A percentile compares a stretch with the other conserved stretches of the same genome.
Conservation (phyloP, 1,140 invertebrate species). For the Thaumetopoea pityocampa region DNA sequence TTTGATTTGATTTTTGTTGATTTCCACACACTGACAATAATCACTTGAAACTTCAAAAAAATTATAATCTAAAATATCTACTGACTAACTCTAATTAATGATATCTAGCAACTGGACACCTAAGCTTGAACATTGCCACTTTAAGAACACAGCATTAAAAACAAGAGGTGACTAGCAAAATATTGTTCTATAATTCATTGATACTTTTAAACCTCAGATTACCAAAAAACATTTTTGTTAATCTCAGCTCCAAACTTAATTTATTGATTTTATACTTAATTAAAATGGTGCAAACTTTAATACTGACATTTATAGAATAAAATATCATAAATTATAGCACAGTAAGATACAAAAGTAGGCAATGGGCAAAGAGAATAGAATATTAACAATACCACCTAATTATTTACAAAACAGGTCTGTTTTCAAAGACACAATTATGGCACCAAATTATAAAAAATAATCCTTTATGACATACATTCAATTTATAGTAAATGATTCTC, state of each 20-base stretch:
- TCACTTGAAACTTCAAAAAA: constrained; percentile 12
- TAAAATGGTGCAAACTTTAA: constrained; percentile 12
- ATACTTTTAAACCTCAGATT: too few relatives aligned
- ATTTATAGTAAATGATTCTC: background rate
- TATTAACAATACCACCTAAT: constrained; percentile 15
- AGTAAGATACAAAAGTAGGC: constrained; percentile 7
- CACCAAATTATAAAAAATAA: constrained; percentile 28
- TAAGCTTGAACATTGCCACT: constrained; percentile 17
- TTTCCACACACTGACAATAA: too few relatives aligned
- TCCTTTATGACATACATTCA: constrained; percentile 8
- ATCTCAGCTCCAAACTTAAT: constrained; percentile 5
- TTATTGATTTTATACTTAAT: constrained; percentile 3
- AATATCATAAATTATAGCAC: constrained; percentile 8
- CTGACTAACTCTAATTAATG: constrained; percentile 19
- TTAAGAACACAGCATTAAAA: constrained; percentile 6
- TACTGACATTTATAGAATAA: constrained; percentile 8
- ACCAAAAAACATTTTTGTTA: too few relatives aligned
- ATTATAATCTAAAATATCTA: constrained; percentile 20
- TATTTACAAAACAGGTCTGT: constrained; percentile 30
- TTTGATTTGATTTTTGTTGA: too few relatives aligned
- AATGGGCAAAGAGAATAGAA: constrained; percentile 11
- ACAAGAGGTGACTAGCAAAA: constrained; percentile 18
- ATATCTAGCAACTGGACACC: constrained; percentile 20
- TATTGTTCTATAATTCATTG: constrained; percentile 15
- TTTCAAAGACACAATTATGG: constrained; percentile 32